Evolutionary conservation across 2,113 vertebrate species (phyloP).

Genomic region (Centrocercus urophasianus): DNA sequence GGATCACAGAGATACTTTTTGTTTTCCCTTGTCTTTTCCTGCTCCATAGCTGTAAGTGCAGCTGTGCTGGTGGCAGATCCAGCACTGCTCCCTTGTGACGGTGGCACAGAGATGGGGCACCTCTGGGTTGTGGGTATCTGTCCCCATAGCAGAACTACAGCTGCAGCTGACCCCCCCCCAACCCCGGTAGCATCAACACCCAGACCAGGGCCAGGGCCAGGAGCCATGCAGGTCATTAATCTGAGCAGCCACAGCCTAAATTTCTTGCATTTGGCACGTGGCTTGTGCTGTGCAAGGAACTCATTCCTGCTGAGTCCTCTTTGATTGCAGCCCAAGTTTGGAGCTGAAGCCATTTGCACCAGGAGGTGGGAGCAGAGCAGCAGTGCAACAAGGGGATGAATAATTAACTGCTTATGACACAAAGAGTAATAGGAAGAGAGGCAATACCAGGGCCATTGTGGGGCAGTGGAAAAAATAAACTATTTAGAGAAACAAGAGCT

Average conservation of each 20-base stretch:
- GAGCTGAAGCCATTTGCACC: fast-evolving
- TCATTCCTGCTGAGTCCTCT: fast-evolving
- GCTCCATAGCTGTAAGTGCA: background rate
- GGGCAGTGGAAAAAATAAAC: constrained; percentile 66
- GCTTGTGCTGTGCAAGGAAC: background rate
- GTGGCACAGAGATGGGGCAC: fast-evolving
- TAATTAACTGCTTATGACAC: constrained; percentile 71
- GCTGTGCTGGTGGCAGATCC: background rate
- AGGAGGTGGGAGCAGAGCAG: background rate
- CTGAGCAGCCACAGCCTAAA: background rate
- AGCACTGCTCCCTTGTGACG: background rate
- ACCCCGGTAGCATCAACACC: background rate
- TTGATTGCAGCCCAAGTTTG: fast-evolving
- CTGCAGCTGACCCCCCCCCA: background rate
- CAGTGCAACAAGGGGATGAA: constrained; percentile 42
- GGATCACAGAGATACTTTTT: constrained; percentile 44
- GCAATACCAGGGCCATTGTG: constrained; percentile 60
- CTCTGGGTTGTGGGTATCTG: fast-evolving
- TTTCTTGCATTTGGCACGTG: fast-evolving
- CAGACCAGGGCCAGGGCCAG: background rate
- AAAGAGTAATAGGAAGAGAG: constrained; percentile 61
- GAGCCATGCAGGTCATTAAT: background rate
- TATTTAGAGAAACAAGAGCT: constrained; percentile 65
- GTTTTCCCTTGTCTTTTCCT: background rate
- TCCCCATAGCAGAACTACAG: background rate